These are phyloP conservation scores for Mycteria americana DNA, from an alignment of 2,797 vertebrate species.

Conservation along the genomic window DNA sequence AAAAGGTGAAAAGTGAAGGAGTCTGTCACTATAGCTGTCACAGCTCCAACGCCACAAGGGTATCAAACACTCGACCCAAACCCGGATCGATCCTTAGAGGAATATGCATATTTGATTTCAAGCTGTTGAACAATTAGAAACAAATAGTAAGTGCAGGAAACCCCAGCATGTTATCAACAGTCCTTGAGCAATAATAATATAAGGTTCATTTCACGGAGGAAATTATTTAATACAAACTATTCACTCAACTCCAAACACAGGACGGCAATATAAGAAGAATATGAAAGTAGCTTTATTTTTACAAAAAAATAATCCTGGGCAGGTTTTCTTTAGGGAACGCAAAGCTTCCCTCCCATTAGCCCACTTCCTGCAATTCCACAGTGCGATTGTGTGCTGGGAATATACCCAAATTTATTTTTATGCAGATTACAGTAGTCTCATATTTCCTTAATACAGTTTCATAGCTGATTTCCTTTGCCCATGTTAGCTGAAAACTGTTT, in stretches of 20 bases:
- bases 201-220: constrained; percentile 32
- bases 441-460: constrained; percentile 59
- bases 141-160: not conserved
- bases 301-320: not conserved
- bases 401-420: constrained; percentile 66
- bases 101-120: not conserved
- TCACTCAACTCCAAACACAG: constrained; percentile 18
- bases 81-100: not conserved
- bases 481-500: constrained; percentile 31
- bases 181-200: constrained; percentile 19
- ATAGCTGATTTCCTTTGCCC: constrained; percentile 52
- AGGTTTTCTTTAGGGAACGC: constrained; percentile 51
- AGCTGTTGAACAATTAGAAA: not conserved
- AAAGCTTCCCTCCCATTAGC: constrained; percentile 39
- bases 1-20: not conserved
- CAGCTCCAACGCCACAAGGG: not conserved
- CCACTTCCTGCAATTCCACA: constrained; percentile 57
- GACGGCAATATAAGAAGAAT: not conserved
- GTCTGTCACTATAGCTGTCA: not conserved
- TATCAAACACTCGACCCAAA: not conserved
- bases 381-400: not conserved
- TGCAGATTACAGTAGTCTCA: constrained; percentile 57
- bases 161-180: not conserved
- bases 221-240: constrained; percentile 54
- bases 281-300: constrained; percentile 23